A percentile compares a stretch with the other conserved stretches of the same genome.
These are phyloP conservation scores for Mastacembelus armatus DNA, from an alignment of 2,797 vertebrate species.

Conservation along the genomic window DNA sequence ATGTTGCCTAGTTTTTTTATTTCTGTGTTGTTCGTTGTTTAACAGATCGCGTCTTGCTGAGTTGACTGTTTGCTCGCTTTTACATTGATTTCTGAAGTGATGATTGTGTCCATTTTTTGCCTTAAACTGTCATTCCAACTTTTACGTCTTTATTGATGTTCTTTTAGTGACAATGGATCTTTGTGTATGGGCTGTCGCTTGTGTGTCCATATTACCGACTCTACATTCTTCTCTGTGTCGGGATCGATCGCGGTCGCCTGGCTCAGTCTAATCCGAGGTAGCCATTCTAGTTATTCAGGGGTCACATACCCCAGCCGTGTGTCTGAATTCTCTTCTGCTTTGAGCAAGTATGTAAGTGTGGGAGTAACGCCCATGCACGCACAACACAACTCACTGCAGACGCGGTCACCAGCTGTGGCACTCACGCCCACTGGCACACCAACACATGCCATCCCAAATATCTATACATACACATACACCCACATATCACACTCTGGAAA, in stretches of 20 bases:
- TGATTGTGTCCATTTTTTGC: slow-evolving; percentile 59
- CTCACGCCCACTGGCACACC: slow-evolving; percentile 17
- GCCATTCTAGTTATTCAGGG: slow-evolving; percentile 60
- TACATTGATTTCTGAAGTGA: slow-evolving; percentile 64
- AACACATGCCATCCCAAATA: slow-evolving; percentile 49
- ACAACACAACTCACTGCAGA: slow-evolving; percentile 13
- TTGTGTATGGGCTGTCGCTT: slow-evolving; percentile 21
- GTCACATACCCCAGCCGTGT: slow-evolving; percentile 62
- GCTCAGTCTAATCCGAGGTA: slow-evolving; percentile 63
- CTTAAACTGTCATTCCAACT: slow-evolving; percentile 69
- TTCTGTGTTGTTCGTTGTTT: slow-evolving; percentile 49
- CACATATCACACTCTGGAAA: slow-evolving; percentile 40
- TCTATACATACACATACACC: slow-evolving; percentile 30
- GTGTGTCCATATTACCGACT: slow-evolving; percentile 58
- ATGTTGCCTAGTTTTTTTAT: slow-evolving; percentile 51
- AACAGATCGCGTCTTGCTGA: slow-evolving; percentile 27
- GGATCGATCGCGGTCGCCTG: slow-evolving; percentile 69
- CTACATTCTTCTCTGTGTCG: slow-evolving; percentile 50
- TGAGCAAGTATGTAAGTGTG: slow-evolving; percentile 45
- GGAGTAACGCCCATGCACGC: slow-evolving; percentile 25
- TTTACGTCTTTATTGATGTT: slow-evolving; percentile 66
- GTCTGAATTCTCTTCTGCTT: slow-evolving; percentile 66
- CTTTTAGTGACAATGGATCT: slow-evolving; percentile 57
- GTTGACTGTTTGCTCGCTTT: slow-evolving; percentile 52
- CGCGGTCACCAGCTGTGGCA: slow-evolving; percentile 17